Conservation (phyloP, 1,140 invertebrate genomes). For the Periplaneta americana region DNA sequence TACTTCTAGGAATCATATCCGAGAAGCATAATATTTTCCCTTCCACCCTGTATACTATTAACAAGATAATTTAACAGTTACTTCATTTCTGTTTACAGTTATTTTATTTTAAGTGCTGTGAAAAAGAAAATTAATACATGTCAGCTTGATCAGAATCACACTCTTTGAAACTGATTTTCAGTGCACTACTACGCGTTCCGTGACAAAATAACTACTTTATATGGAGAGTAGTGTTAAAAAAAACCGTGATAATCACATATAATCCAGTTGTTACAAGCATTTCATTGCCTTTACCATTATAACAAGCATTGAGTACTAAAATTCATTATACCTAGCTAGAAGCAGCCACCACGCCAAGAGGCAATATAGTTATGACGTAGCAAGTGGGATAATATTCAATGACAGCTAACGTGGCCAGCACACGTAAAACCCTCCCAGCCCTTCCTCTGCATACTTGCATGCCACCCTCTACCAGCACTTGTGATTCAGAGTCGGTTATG, state of each 20-base stretch:
- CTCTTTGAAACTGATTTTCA: not conserved
- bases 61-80: too few species aligned
- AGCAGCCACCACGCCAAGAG: too few species aligned
- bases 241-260: not conserved
- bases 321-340: not conserved
- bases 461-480: not conserved
- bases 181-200: not conserved
- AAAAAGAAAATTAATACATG: not conserved
- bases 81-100: too few species aligned
- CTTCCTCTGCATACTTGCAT: too few species aligned
- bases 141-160: not conserved
- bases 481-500: not conserved
- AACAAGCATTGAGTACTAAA: not conserved
- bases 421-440: not conserved
- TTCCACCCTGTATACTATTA: too few species aligned
- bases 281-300: not conserved
- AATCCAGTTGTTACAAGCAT: not conserved
- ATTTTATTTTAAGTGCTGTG: too few species aligned
- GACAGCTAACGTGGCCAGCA: not conserved
- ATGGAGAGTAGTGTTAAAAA: not conserved
- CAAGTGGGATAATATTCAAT: not conserved
- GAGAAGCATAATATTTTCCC: too few species aligned
- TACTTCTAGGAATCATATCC: too few species aligned
- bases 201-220: not conserved
- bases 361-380: not conserved